Percentiles rank a stretch among this genome's conserved stretches.
These are phyloP conservation scores for Labrus mixtus DNA, from an alignment of 2,113 vertebrate species.

Conservation along the genomic window DNA sequence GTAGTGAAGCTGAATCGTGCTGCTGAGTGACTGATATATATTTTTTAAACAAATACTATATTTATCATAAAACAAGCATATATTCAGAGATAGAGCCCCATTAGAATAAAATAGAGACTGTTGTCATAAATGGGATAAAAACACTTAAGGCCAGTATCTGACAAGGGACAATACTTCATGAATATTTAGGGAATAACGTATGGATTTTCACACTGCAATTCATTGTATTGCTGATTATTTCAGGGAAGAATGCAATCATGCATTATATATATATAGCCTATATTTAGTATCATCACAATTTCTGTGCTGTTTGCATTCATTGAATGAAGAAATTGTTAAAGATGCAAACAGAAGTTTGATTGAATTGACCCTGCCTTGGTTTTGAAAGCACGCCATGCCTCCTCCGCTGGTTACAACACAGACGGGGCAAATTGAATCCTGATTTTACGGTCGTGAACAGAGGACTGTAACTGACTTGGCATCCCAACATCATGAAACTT, in stretches of 20 bases:
- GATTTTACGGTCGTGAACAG: conserved; percentile 51
- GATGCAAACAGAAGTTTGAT: conserved; percentile 30
- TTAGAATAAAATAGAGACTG: background rate
- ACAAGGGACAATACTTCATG: background rate
- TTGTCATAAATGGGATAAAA: background rate
- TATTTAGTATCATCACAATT: conserved; percentile 4
- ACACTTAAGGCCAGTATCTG: background rate
- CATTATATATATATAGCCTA: conserved; percentile 1
- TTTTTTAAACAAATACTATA: background rate
- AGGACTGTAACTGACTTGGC: conserved; percentile 44
- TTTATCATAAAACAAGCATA: conserved; percentile 3
- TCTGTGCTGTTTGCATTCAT: conserved; percentile 19
- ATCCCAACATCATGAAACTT: conserved; percentile 55
- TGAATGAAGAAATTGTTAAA: conserved; percentile 22
- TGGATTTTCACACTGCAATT: background rate
- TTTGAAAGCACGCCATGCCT: conserved; percentile 25
- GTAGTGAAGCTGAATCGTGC: too few relatives aligned
- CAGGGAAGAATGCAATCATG: background rate
- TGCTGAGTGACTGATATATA: background rate
- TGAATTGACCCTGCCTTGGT: conserved; percentile 24
- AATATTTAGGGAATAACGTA: conserved; percentile 1
- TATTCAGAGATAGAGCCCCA: background rate
- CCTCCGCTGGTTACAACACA: conserved; percentile 30
- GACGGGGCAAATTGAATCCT: conserved; percentile 54
- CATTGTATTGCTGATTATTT: background rate